Evolutionary conservation across 2,888 invertebrate genomes (phyloP).

Genomic region (Bembecia ichneumoniformis): DNA sequence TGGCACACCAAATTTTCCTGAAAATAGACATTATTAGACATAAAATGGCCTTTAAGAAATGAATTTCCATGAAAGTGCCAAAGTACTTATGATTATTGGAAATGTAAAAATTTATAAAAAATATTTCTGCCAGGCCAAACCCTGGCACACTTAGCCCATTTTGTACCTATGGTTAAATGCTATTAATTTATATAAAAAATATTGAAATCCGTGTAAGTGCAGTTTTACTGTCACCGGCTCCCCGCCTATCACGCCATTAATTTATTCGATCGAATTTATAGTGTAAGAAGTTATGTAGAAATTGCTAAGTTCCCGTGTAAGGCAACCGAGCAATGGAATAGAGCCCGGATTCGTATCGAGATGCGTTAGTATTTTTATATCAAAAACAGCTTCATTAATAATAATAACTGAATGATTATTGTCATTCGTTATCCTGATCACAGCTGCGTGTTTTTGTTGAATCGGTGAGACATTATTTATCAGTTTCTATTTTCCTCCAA

Average conservation of each 20-base stretch:
- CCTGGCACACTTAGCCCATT: too few species aligned
- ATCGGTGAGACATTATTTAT: neutral
- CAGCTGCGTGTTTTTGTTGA: neutral
- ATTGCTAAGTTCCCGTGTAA: constrained; percentile 49
- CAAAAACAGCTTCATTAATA: neutral
- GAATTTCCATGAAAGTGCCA: too few species aligned
- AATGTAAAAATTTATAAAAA: too few species aligned
- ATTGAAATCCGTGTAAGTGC: too few species aligned
- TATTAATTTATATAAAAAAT: too few species aligned
- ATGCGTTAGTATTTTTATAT: constrained; percentile 31
- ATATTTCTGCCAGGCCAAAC: too few species aligned
- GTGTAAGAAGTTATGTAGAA: constrained; percentile 45
- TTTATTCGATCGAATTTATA: constrained; percentile 20
- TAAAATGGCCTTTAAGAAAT: too few species aligned
- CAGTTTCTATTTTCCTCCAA: neutral
- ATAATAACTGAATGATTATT: neutral
- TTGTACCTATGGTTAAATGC: too few species aligned
- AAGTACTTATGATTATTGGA: too few species aligned
- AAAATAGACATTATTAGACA: too few species aligned
- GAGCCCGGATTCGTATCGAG: constrained; percentile 33
- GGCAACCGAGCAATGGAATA: constrained; percentile 36
- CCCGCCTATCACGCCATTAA: constrained; percentile 5
- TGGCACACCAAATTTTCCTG: too few species aligned
- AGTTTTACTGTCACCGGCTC: too few species aligned
- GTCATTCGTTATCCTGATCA: neutral